Conservation (phyloP, 2,888 invertebrate species). For the Pristionchus entomophagus region DNA sequence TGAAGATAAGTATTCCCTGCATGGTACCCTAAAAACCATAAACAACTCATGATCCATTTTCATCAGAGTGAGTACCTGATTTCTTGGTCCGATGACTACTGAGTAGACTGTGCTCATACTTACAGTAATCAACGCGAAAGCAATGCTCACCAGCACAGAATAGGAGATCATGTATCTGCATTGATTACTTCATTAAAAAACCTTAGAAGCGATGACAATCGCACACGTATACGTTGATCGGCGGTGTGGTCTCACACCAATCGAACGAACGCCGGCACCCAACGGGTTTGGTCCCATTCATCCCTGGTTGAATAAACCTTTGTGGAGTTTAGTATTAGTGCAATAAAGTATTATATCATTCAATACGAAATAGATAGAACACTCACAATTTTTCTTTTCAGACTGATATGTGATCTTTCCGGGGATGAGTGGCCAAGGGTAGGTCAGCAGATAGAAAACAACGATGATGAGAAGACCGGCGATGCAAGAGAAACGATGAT, state of each 20-base stretch:
- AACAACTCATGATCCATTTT: not conserved
- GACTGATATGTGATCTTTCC: conserved; percentile 54
- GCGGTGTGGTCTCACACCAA: conserved; percentile 52
- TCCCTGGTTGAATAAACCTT: too few species aligned
- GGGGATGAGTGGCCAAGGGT: conserved; percentile 62
- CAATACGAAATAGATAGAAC: too few species aligned
- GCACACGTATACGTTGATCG: conserved; percentile 53
- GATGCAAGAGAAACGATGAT: conserved; percentile 60
- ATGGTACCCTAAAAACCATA: conserved; percentile 61
- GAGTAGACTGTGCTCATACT: conserved; percentile 76
- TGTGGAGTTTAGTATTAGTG: too few species aligned
- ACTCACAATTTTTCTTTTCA: conserved; percentile 50
- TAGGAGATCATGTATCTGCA: conserved; percentile 65
- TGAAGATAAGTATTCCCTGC: conserved; percentile 66
- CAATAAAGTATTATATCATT: too few species aligned
- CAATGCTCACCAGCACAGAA: conserved; percentile 71
- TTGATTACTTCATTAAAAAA: not conserved
- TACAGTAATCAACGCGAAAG: conserved; percentile 76
- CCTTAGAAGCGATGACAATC: not conserved
- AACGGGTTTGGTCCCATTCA: conserved; percentile 49
- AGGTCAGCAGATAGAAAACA: conserved; percentile 64
- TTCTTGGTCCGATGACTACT: conserved; percentile 77
- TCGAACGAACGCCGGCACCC: conserved; percentile 53
- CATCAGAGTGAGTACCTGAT: conserved; percentile 74
- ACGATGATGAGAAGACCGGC: conserved; percentile 56